Conservation (phyloP, 2,888 invertebrate species). For the Nesidiocoris tenuis region DNA sequence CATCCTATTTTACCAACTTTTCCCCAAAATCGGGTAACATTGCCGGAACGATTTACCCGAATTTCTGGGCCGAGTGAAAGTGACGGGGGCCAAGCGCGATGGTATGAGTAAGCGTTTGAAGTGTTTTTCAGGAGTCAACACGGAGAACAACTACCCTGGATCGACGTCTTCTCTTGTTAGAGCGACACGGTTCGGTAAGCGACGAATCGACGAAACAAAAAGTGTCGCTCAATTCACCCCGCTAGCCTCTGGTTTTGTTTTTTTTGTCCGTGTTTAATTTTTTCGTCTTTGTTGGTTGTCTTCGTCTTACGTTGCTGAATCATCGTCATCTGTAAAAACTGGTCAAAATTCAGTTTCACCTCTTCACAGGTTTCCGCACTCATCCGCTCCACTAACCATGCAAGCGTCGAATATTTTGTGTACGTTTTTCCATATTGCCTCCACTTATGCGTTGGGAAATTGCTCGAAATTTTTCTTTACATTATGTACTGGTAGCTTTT, state of each 20-base stretch:
- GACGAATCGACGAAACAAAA: background rate
- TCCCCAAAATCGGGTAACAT: too few species aligned
- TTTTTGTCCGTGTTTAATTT: background rate
- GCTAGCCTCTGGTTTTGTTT: slow-evolving; percentile 19
- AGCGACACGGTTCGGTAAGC: slow-evolving; percentile 50
- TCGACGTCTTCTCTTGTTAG: slow-evolving; percentile 46
- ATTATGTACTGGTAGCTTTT: too few species aligned
- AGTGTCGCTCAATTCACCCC: background rate
- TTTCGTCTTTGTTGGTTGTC: slow-evolving; percentile 2
- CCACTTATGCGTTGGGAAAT: too few species aligned
- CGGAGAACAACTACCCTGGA: slow-evolving; percentile 14
- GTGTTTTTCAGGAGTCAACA: slow-evolving; percentile 46
- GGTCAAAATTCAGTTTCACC: background rate
- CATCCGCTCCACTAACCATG: background rate
- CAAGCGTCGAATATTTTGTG: slow-evolving; percentile 14
- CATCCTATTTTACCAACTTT: too few species aligned
- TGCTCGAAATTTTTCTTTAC: too few species aligned
- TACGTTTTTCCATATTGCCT: background rate
- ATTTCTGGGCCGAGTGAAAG: too few species aligned
- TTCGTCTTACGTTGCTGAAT: background rate
- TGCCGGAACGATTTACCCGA: too few species aligned
- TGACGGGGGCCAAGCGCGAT: background rate
- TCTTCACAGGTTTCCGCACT: background rate
- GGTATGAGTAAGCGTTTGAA: slow-evolving; percentile 35
- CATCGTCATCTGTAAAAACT: background rate